Conservation (phyloP, 1,140 invertebrate genomes). For the Mya arenaria region DNA sequence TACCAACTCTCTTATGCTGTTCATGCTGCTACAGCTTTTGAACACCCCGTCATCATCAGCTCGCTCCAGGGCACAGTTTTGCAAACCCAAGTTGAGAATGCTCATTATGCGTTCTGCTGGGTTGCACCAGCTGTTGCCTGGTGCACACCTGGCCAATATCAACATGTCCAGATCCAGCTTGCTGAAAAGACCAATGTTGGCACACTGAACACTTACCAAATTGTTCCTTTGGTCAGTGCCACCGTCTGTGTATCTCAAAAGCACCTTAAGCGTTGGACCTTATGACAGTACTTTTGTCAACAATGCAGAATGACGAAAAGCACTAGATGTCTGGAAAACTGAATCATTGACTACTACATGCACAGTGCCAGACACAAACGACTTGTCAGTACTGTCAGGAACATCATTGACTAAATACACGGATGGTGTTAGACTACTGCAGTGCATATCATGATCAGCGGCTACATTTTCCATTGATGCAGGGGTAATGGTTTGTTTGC, state of each 20-base stretch:
- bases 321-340: slow-evolving; percentile 51
- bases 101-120: slow-evolving; percentile 61
- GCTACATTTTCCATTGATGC: neutral
- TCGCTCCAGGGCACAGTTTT: neutral
- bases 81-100: slow-evolving; percentile 53
- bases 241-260: slow-evolving; percentile 48
- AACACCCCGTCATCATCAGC: neutral
- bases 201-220: slow-evolving; percentile 39
- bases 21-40: neutral
- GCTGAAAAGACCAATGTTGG: slow-evolving; percentile 50
- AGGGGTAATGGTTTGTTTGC: slow-evolving; percentile 19
- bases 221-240: slow-evolving; percentile 58
- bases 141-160: slow-evolving; percentile 45
- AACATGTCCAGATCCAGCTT: slow-evolving; percentile 55
- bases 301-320: slow-evolving; percentile 53
- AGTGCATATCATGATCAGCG: slow-evolving; percentile 36
- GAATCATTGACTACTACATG: slow-evolving; percentile 43
- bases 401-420: slow-evolving; percentile 35
- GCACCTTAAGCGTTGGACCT: neutral
- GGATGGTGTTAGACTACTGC: slow-evolving; percentile 41
- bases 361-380: slow-evolving; percentile 50
- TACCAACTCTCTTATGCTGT: neutral
- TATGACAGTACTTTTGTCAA: neutral
- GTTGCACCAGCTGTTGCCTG: slow-evolving; percentile 58
- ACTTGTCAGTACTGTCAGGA: slow-evolving; percentile 36